Evolutionary conservation across 1,140 invertebrate genomes (phyloP), one percentile per base, ranked within the genome.

Genomic region (Papilio machaon): DNA sequence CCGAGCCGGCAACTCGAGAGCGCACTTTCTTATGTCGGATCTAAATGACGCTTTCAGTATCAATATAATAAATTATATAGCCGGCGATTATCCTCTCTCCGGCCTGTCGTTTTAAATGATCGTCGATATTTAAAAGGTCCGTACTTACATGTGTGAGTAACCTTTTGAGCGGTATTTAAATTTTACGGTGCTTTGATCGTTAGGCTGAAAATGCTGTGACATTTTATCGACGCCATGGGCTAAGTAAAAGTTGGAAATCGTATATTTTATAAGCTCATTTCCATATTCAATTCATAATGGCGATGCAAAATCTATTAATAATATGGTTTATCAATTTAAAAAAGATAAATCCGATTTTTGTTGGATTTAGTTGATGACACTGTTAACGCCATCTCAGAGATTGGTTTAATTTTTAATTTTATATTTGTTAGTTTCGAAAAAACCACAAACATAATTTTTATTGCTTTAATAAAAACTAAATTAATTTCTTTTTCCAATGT

Each of bases 1-100:
- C 52, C 76, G 77, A n/a, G 54, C 76, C 52, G 73, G 74, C 74
- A 47, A 35, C 74, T 76, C 43, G 46, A 47, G 23, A 43, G n/a
- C 77, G 35, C n/a, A 78, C 76, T 79, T 79, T 79, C 77, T 67
- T 64, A 64, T 79, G 77, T 67, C 77, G 54, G 77, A 67, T 79
- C 54, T 79, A 79, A 79, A 79, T 64, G 77, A 64, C 77, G 38
- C 54, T 79, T 38, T 58, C 77, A 64, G 77, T 64, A 79, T 58
- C 54, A 79, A 46, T 64, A 64, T 64, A 64, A 79, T 79, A 79
- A 79, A 79, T 67, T 79, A 67, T 64, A 46, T 46, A 43, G 19
- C 58, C 38, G 23, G 77, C 75, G 23, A 78, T 58, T 76, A 76
- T 74, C 43, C 38, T 8, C 43, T 75, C 43, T 54, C n/a, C 43